These are phyloP conservation scores for Drosophila pseudotakahashii DNA, from an alignment of 2,888 invertebrate species.

Conservation along the genomic window DNA sequence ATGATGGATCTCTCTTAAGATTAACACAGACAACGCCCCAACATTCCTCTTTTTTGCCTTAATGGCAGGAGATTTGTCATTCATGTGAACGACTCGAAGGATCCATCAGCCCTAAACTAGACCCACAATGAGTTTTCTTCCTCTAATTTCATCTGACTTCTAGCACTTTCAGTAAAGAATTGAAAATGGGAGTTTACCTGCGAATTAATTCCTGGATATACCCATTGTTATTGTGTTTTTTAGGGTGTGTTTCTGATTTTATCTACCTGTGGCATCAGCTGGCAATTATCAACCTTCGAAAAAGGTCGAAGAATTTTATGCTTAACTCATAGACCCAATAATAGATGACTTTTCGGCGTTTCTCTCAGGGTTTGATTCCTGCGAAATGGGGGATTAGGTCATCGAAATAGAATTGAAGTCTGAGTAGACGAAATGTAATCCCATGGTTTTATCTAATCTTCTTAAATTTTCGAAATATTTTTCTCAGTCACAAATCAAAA, in stretches of 20 bases:
- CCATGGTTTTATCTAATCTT: background rate
- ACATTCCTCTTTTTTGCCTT: slow-evolving; percentile 14
- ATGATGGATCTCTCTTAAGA: slow-evolving; percentile 22
- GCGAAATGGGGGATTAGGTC: slow-evolving; percentile 55
- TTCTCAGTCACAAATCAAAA: too few relatives aligned
- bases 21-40: slow-evolving; percentile 43
- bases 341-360: slow-evolving; percentile 41
- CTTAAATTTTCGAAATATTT: background rate
- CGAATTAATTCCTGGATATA: slow-evolving; percentile 57
- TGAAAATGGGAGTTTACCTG: slow-evolving; percentile 31
- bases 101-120: background rate
- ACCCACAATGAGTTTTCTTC: slow-evolving; percentile 8
- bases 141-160: slow-evolving; percentile 67
- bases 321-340: slow-evolving; percentile 19
- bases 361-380: slow-evolving; percentile 31
- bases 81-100: slow-evolving; percentile 3
- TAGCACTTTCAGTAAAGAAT: slow-evolving; percentile 57
- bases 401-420: background rate
- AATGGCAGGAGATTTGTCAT: slow-evolving; percentile 53
- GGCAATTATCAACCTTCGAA: slow-evolving; percentile 37
- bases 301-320: slow-evolving; percentile 23
- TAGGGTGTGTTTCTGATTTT: slow-evolving; percentile 18
- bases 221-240: slow-evolving; percentile 29
- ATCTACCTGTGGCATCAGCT: slow-evolving; percentile 52
- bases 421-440: background rate